Conservation (phyloP, 2,113 vertebrate species). For the Xenopus laevis region DNA sequence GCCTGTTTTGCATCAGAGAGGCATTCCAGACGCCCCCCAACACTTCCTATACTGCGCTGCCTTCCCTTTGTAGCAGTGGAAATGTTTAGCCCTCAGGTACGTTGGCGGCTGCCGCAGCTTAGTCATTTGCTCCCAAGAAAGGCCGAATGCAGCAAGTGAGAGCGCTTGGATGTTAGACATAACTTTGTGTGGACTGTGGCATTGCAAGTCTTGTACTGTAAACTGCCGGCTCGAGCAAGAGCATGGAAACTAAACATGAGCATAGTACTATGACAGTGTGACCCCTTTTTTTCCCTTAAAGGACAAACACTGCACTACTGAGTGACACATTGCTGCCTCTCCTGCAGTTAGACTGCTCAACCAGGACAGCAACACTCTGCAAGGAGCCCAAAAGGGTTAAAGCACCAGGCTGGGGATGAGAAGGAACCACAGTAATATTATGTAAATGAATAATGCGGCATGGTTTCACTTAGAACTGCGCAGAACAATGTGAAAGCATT, state of each 20-base stretch:
- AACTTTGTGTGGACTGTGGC: conserved; percentile 11
- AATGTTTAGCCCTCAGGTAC: background rate
- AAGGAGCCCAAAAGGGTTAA: too few relatives aligned
- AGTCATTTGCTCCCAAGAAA: background rate
- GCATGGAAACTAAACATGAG: too few relatives aligned
- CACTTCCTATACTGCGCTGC: background rate
- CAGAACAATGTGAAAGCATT: background rate
- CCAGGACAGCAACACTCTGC: too few relatives aligned
- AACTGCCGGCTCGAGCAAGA: too few relatives aligned
- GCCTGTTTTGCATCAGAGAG: too few relatives aligned
- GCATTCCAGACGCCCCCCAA: background rate
- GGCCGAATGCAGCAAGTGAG: background rate
- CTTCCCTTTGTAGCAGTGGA: background rate
- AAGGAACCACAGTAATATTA: background rate
- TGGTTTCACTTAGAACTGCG: background rate
- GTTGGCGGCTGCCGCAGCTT: conserved; percentile 4
- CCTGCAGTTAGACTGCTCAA: too few relatives aligned
- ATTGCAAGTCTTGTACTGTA: background rate
- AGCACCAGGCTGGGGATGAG: background rate
- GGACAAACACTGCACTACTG: too few relatives aligned
- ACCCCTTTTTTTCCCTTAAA: too few relatives aligned
- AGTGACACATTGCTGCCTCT: too few relatives aligned
- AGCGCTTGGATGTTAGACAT: background rate
- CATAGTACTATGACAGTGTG: too few relatives aligned
- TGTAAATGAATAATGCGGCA: background rate